Conservation (phyloP, 2,888 invertebrate genomes). For the Sussaba pulchella region DNA sequence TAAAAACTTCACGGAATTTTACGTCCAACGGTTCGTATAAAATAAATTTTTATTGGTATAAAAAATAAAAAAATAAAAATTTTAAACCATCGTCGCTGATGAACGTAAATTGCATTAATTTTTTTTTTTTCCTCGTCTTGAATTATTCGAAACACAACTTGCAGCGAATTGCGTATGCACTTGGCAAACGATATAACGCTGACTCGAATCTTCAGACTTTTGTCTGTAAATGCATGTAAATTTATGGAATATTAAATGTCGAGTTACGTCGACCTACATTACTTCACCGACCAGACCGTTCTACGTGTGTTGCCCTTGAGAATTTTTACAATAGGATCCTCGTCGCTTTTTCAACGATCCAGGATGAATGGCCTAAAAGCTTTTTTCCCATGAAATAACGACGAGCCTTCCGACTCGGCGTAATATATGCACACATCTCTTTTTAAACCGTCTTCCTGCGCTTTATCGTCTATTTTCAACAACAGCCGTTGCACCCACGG, state of each 20-base stretch:
- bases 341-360: slow-evolving; percentile 10
- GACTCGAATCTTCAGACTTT: not conserved
- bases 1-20: too few relatives aligned
- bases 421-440: not conserved
- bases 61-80: too few relatives aligned
- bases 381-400: not conserved
- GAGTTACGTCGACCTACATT: slow-evolving; percentile 20
- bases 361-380: slow-evolving; percentile 3
- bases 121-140: too few relatives aligned
- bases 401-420: not conserved
- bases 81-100: too few relatives aligned
- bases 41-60: too few relatives aligned
- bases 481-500: not conserved
- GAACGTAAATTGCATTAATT: too few relatives aligned
- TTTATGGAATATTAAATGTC: slow-evolving; percentile 23
- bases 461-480: not conserved
- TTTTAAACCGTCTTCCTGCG: not conserved
- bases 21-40: too few relatives aligned
- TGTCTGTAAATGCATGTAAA: slow-evolving; percentile 6
- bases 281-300: not conserved
- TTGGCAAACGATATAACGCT: not conserved
- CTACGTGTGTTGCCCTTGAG: slow-evolving; percentile 17
- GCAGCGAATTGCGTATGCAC: not conserved
- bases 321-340: not conserved
- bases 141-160: too few relatives aligned